These are phyloP conservation scores for Macrotrachela quadricornifera DNA, from an alignment of 1,140 invertebrate genomes.

Conservation along the genomic window DNA sequence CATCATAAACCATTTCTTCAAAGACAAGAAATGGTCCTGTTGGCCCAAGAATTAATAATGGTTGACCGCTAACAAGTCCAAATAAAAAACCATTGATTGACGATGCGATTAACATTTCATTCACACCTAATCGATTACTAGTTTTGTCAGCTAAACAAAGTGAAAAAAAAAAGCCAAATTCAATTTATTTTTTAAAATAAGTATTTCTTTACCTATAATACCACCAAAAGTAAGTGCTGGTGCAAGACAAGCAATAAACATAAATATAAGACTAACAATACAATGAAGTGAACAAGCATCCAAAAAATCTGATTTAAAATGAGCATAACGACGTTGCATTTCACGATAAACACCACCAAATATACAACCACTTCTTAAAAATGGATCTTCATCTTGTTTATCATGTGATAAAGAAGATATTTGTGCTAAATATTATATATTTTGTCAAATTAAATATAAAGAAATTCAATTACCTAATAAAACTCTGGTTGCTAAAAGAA, in stretches of 20 bases:
- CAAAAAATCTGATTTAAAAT: slow-evolving; percentile 59
- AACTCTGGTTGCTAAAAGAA: too few species aligned
- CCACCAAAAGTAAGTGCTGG: slow-evolving; percentile 86
- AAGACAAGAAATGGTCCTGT: slow-evolving; percentile 79
- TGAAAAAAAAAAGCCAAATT: background rate
- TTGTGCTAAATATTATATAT: too few species aligned
- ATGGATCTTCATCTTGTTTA: slow-evolving; percentile 34
- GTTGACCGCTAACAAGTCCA: slow-evolving; percentile 61
- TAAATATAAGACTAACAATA: slow-evolving; percentile 67
- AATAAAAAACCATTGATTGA: slow-evolving; percentile 59
- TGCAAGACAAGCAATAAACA: slow-evolving; percentile 80
- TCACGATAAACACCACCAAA: slow-evolving; percentile 64
- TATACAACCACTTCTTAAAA: slow-evolving; percentile 42
- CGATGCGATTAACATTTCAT: slow-evolving; percentile 63
- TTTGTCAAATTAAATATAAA: too few species aligned
- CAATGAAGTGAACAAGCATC: slow-evolving; percentile 70
- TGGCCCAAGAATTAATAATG: slow-evolving; percentile 71
- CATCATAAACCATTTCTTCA: slow-evolving; percentile 60
- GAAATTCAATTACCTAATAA: too few species aligned
- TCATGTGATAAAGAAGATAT: too few species aligned
- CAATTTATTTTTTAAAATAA: too few species aligned
- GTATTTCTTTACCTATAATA: slow-evolving; percentile 41
- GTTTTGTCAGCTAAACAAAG: slow-evolving; percentile 53
- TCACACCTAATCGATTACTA: slow-evolving; percentile 62
- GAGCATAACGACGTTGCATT: slow-evolving; percentile 56